phyloP scores from a whole-genome alignment of 2,113 vertebrate species.

The Melanerpes aurifrons region DNA sequence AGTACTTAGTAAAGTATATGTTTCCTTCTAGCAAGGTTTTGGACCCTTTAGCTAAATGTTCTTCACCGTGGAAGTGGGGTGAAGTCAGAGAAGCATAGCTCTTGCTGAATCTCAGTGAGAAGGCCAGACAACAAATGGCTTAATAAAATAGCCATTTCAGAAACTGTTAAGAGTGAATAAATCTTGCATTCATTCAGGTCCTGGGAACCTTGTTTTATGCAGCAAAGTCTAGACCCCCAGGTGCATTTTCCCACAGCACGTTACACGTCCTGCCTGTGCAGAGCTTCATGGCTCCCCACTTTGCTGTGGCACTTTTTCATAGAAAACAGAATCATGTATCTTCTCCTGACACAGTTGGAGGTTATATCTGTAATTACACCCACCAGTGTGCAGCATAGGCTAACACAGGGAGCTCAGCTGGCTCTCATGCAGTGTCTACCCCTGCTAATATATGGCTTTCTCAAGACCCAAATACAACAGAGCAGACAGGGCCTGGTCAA shows the following conservation, averaged over 20 bases:
- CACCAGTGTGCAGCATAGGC: not conserved
- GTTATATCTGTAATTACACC: not conserved
- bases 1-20: not conserved
- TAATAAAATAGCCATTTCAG: not conserved
- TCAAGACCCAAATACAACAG: not conserved
- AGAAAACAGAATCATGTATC: not conserved
- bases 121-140: not conserved
- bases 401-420: not conserved
- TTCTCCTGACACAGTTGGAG: not conserved
- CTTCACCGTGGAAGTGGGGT: not conserved
- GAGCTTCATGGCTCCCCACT: not conserved
- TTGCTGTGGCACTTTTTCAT: not conserved
- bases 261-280: not conserved
- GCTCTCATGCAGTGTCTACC: not conserved
- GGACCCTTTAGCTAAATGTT: not conserved
- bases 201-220: not conserved
- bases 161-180: not conserved
- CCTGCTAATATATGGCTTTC: accelerated
- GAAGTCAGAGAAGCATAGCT: not conserved
- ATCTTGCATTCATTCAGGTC: not conserved
- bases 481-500: not conserved
- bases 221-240: not conserved
- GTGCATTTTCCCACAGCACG: not conserved
- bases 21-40: not conserved
- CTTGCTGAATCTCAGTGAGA: not conserved